Evolutionary conservation across 2,113 vertebrate genomes (phyloP).

Genomic region (Calidris pygmaea): DNA sequence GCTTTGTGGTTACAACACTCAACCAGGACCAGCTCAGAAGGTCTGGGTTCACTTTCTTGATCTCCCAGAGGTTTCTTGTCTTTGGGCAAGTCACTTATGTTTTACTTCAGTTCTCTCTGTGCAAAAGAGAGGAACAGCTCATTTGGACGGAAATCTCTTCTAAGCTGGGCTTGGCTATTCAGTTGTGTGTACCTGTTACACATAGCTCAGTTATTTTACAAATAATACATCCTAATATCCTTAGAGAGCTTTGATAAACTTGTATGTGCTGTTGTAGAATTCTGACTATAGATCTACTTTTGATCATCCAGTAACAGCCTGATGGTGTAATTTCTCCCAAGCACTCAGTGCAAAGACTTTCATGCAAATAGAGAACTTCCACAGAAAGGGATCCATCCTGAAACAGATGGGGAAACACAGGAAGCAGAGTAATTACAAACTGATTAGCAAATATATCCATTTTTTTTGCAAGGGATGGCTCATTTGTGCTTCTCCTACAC

Average conservation of each 20-base stretch:
- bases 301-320: neutral
- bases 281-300: neutral
- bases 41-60: neutral
- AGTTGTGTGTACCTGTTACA: neutral
- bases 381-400: neutral
- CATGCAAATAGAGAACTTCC: neutral
- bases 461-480: neutral
- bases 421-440: neutral
- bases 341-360: neutral
- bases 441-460: neutral
- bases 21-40: neutral
- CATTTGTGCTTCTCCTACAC: neutral
- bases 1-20: conserved; percentile 42
- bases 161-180: neutral
- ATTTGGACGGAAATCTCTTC: neutral
- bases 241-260: neutral
- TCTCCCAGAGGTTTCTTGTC: neutral
- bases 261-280: neutral
- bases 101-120: neutral
- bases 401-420: neutral
- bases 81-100: neutral
- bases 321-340: neutral
- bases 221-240: neutral
- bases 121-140: neutral
- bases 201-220: neutral